phyloP scores from a whole-genome alignment of 2,888 invertebrate genomes.

The Andrena fulva region DNA sequence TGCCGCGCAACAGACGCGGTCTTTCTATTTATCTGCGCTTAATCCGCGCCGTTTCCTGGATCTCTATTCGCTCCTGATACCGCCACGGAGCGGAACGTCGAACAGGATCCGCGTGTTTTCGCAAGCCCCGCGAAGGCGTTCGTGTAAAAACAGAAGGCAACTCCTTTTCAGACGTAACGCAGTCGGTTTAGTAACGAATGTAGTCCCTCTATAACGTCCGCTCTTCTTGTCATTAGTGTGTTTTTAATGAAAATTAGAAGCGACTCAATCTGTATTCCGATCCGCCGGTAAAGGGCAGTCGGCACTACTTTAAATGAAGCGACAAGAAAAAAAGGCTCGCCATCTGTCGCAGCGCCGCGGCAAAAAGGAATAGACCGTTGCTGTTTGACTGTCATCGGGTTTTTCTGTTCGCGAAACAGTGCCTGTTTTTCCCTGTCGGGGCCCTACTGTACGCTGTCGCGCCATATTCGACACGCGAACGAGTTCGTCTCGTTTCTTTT shows the following conservation, averaged over 20 bases:
- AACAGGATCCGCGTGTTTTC: conserved; percentile 24
- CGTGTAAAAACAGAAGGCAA: conserved; percentile 21
- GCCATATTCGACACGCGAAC: conserved; percentile 63
- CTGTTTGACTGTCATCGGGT: conserved; percentile 64
- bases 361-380: conserved; percentile 60
- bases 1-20: neutral
- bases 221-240: conserved; percentile 52
- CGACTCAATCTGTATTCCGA: conserved; percentile 62
- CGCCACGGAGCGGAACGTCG: neutral
- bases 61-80: conserved; percentile 9
- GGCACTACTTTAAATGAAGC: conserved; percentile 54
- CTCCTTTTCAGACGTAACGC: conserved; percentile 31
- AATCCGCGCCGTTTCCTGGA: neutral
- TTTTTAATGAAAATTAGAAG: conserved; percentile 59
- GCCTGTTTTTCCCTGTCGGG: conserved; percentile 61
- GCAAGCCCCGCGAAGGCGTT: neutral
- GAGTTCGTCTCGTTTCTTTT: conserved; percentile 71
- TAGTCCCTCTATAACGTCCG: conserved; percentile 31
- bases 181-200: conserved; percentile 40
- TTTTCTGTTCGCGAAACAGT: conserved; percentile 46
- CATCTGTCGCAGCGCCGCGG: conserved; percentile 49
- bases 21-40: neutral
- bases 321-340: conserved; percentile 52
- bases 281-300: conserved; percentile 45
- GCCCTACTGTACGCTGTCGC: conserved; percentile 46